These are phyloP conservation scores for Notamacropus eugenii DNA, from an alignment of 2,797 vertebrate genomes.

Conservation along the genomic window DNA sequence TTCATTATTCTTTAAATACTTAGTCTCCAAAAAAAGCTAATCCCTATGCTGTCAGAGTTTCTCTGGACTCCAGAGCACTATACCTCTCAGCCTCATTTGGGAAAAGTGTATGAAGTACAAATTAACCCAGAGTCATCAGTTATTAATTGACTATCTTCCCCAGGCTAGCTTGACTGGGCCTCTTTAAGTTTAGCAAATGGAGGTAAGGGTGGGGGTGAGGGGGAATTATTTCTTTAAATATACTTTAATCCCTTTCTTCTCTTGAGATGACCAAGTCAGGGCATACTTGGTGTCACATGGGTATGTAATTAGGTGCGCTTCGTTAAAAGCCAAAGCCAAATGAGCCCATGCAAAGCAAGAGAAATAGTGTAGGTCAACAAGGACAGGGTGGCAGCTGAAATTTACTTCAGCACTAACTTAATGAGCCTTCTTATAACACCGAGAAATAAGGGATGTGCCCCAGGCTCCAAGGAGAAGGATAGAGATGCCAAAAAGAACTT, in stretches of 20 bases:
- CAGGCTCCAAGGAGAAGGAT: neutral
- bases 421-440: neutral
- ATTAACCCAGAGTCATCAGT: neutral
- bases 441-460: neutral
- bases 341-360: neutral
- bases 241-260: neutral
- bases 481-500: constrained; percentile 18
- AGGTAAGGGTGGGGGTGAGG: neutral
- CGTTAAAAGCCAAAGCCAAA: neutral
- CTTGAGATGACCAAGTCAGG: neutral
- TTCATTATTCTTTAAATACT: neutral
- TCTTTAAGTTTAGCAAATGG: neutral
- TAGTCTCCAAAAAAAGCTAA: neutral
- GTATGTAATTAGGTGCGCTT: neutral
- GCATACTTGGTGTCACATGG: neutral
- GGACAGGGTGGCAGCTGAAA: neutral
- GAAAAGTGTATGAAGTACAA: neutral
- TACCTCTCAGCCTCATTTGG: neutral
- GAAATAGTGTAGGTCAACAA: neutral
- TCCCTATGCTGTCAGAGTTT: neutral
- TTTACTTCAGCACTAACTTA: neutral
- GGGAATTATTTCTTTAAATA: neutral
- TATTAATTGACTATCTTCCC: neutral
- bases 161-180: neutral
- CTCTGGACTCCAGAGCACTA: neutral